Evolutionary conservation across 2,888 invertebrate genomes (phyloP), one percentile per base, ranked within the genome.

Genomic region (Pterostichus madidus): DNA sequence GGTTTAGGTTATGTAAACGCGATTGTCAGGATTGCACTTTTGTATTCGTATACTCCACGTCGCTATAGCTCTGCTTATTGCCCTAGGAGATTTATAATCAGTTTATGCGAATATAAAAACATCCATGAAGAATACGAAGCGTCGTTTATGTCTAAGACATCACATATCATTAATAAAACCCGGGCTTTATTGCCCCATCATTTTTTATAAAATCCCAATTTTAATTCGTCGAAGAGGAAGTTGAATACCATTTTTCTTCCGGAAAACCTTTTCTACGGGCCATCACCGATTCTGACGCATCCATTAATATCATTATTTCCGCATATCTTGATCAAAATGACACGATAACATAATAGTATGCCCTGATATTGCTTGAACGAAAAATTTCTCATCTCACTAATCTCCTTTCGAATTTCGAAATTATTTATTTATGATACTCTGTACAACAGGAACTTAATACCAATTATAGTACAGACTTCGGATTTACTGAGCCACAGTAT

Each of bases 1-100:
- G 44, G 35, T 10, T 39, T 44, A 71, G 44, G 44, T 71, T 71
- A 71, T 71, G 71, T 71, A 44, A 71, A 71, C 71, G 71, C 35
- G 59, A 24, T 59, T 44, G 6, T 11, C 10, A 71, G 17, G 17
- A 71, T 71, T 71, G 71, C 13, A 17, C 71, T n/a, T 32, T 31
- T 64, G 32, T n/a, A 35, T 35, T 31, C 64, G 4, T 24, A 64
- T 64, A n/a, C 17, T 8, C 13, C 39, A 39, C 39, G 2, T 5
- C 13, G n/a, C 8, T 11, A 10, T 13, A 52, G 4, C 52, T 52
- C 15, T 17, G 3, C 11, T 59, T 39, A 71, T 71, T 71, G 44
- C 5, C n/a, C 15, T n/a, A 5, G 24, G 24, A 39, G 71, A 71
- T 44, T 39, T 44, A 71, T 13, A 71, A 71, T 71, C 44, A 71